Percentiles rank a stretch among this genome's conserved stretches.
Conservation (phyloP, 1,140 invertebrate genomes). For the Hestina assimilis region DNA sequence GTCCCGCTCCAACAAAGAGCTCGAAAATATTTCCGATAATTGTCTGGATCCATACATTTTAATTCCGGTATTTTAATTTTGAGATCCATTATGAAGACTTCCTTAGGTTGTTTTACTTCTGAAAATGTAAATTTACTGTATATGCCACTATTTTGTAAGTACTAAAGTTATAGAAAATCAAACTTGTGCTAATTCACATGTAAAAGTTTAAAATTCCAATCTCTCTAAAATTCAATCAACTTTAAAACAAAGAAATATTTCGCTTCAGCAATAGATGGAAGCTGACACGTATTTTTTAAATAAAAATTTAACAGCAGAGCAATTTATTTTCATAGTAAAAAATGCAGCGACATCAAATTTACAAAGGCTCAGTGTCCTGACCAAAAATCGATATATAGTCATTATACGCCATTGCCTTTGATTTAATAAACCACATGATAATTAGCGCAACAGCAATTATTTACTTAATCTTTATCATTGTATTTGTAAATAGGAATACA, state of each 20-base stretch:
- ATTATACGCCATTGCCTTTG: background rate
- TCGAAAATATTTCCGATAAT: conserved; percentile 62
- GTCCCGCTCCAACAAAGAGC: conserved; percentile 64
- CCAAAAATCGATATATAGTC: conserved; percentile 14
- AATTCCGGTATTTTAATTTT: conserved; percentile 55
- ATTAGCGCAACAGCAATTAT: background rate
- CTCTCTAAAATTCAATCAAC: too few species aligned
- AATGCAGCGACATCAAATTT: background rate
- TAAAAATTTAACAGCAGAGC: background rate
- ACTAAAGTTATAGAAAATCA: too few species aligned
- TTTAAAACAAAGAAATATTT: too few species aligned
- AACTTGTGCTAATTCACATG: too few species aligned
- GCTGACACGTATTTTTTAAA: background rate
- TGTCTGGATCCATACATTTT: conserved; percentile 64
- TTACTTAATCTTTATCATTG: background rate
- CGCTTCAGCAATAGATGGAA: background rate
- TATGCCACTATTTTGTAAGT: background rate
- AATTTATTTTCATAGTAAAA: background rate
- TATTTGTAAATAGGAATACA: background rate
- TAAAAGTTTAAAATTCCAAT: too few species aligned
- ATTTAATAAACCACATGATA: background rate
- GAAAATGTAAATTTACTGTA: conserved; percentile 17
- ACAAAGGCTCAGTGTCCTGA: conserved; percentile 4
- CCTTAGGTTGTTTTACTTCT: conserved; percentile 17
- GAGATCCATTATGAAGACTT: conserved; percentile 38